Conservation (phyloP, 2,797 vertebrate species). For the Falco rusticolus region DNA sequence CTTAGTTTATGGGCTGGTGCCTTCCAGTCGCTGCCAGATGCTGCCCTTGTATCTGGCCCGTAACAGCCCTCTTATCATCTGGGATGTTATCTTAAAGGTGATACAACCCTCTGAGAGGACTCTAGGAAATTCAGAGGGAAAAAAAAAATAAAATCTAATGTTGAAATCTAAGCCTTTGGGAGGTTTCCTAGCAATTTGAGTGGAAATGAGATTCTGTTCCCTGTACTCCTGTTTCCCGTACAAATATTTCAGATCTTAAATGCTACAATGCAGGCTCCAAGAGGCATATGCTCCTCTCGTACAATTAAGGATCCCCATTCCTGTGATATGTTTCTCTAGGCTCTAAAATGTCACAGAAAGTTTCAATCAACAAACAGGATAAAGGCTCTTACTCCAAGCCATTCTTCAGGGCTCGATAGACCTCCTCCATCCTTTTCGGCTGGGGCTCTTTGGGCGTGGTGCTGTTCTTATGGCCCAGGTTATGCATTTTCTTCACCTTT, state of each 20-base stretch:
- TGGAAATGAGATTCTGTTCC: neutral
- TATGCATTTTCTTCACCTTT: constrained; percentile 94
- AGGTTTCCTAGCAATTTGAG: neutral
- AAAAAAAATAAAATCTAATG: neutral
- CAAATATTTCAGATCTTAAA: neutral
- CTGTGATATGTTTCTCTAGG: neutral
- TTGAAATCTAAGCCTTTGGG: neutral
- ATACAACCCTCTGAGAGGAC: neutral
- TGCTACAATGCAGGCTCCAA: neutral
- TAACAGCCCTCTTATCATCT: neutral
- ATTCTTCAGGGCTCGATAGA: constrained; percentile 89
- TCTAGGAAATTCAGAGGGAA: neutral
- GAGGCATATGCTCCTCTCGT: neutral
- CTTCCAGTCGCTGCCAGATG: neutral
- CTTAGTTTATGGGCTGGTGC: constrained; percentile 5
- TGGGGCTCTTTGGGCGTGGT: constrained; percentile 90
- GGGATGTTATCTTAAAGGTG: constrained; percentile 5
- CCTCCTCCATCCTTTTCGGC: constrained; percentile 92
- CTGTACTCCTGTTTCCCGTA: neutral
- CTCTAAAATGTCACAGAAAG: neutral
- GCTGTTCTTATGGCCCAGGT: constrained; percentile 90
- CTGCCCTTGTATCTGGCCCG: neutral
- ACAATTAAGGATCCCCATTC: neutral
- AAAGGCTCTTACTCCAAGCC: constrained; percentile 89
- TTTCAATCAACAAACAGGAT: neutral